A percentile compares a stretch with the other conserved stretches of the same genome.
These are phyloP conservation scores for Nothoprocta perdicaria DNA, from an alignment of 2,113 vertebrate species.

Conservation along the genomic window DNA sequence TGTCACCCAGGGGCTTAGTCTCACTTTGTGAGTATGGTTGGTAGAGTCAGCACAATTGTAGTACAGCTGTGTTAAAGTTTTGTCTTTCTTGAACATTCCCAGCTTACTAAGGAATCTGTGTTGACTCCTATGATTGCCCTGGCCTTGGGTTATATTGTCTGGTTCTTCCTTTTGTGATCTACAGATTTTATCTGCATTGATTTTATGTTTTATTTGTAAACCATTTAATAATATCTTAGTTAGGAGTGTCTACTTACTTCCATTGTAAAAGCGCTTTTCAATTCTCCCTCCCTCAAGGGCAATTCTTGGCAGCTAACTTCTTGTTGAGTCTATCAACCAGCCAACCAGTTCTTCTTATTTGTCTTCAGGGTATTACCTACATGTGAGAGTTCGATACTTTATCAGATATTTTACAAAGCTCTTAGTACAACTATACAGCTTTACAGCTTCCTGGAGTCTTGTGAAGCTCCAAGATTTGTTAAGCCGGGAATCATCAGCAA, in stretches of 20 bases:
- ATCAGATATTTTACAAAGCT: not conserved
- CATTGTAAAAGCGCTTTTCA: not conserved
- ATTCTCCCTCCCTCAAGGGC: not conserved
- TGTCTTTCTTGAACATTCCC: not conserved
- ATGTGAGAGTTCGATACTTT: not conserved
- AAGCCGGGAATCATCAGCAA: fast-evolving
- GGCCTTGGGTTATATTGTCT: not conserved
- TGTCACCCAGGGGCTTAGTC: not conserved
- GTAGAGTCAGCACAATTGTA: not conserved
- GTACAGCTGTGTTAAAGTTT: not conserved
- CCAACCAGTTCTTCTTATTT: not conserved
- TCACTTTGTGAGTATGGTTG: not conserved
- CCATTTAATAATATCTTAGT: not conserved
- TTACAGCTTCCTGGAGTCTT: not conserved
- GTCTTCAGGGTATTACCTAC: not conserved
- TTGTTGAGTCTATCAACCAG: not conserved
- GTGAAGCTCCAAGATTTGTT: not conserved
- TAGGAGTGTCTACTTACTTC: not conserved
- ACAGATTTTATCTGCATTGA: not conserved
- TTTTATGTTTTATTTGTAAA: not conserved
- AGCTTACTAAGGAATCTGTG: not conserved
- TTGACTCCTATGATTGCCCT: not conserved
- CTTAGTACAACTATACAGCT: not conserved
- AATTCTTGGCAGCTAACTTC: not conserved
- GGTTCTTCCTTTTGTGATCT: not conserved